Conservation (phyloP, 2,113 vertebrate species). For the Loxodonta africana region DNA sequence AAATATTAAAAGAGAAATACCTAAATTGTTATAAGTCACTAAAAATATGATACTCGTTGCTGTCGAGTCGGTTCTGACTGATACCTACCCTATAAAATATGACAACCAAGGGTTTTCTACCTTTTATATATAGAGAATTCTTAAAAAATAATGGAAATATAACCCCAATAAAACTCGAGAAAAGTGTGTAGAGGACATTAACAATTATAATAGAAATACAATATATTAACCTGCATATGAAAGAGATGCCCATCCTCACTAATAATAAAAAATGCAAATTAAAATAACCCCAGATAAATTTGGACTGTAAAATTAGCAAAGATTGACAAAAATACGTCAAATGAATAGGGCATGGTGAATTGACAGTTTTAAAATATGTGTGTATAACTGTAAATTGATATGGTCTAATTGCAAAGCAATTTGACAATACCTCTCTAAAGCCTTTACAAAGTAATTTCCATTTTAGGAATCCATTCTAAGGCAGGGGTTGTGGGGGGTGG, state of each 20-base stretch:
- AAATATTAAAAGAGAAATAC: background rate
- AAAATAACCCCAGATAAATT: constrained; percentile 17
- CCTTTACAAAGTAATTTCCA: background rate
- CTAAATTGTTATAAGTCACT: background rate
- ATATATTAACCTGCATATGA: background rate
- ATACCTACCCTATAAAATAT: too few species aligned
- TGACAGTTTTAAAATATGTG: background rate
- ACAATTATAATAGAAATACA: background rate
- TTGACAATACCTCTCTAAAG: too few species aligned
- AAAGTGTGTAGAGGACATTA: background rate
- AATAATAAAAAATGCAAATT: background rate
- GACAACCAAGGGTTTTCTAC: background rate
- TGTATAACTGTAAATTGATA: background rate
- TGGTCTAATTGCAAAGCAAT: background rate
- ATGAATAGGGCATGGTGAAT: background rate
- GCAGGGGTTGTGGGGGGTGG: too few species aligned
- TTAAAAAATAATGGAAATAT: background rate
- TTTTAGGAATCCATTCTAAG: background rate
- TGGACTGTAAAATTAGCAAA: background rate
- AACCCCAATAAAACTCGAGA: background rate
- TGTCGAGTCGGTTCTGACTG: too few species aligned
- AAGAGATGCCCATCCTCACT: background rate
- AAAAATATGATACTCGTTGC: background rate
- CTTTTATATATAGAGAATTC: background rate
- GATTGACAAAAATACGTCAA: background rate